Evolutionary conservation across 2,888 invertebrate species (phyloP), one percentile per base, ranked within the genome.

Genomic region (Brenthis ino): DNA sequence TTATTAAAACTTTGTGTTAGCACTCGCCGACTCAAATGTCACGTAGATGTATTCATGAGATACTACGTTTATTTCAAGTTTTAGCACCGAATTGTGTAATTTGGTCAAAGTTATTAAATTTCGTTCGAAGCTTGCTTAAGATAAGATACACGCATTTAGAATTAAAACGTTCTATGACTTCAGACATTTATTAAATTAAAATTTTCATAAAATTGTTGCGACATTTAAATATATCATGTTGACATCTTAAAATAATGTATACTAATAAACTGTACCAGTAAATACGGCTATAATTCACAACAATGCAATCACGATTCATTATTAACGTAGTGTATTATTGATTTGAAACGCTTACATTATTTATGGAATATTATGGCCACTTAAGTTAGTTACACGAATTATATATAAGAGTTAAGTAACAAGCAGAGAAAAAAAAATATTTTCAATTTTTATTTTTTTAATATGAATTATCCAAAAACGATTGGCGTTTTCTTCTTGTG

Each of bases 261-360:
- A 2, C 37, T 3, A 11, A 2, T 43, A 43, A 11, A 43, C 37
- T 43, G 11, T 43, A 43, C 37, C 11, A 8, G 37, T 43, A 11
- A 37, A 43, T 43, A 43, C 2, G 37, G 8, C 8, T 11, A 43
- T 60, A 50, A 50, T 11, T 33, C n/a, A 28, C 28, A 58, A 58
- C 1, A 12, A 28, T 24, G 24, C 24, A 5, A 3, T 33, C 12
- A 56, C 6, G 8, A 6, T 14, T 14, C 51, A 55, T 55, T 65
- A 66, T 61, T 64, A 72, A 55, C 63, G 67, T 65, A 58, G 64
- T 58, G 61, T 65, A 48, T 43, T 53, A 69, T 69, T 64, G 65
- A 85, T 86, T 84, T 67, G 80, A 65, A 60, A 82, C 77, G 79
- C 73, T 67, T 65, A 75, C 78, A 85, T 83, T 81, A 77, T 74